These are phyloP conservation scores for Sciurus carolinensis DNA, from an alignment of 2,797 vertebrate species.

Conservation along the genomic window DNA sequence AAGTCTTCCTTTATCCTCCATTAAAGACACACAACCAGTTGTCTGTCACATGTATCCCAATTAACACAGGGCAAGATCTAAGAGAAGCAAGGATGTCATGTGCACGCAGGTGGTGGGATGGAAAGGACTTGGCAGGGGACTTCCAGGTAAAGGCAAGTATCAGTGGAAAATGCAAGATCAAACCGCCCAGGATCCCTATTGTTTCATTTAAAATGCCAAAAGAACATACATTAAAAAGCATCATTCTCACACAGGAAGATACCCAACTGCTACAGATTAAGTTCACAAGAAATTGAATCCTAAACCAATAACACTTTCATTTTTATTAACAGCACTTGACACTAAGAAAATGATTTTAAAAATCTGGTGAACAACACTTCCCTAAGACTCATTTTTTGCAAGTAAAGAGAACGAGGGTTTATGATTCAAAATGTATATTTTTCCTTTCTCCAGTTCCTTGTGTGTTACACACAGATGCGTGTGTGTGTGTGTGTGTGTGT, in stretches of 20 bases:
- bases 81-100: not conserved
- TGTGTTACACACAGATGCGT: not conserved
- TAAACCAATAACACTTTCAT: slow-evolving; percentile 21
- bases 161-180: slow-evolving; percentile 6
- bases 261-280: not conserved
- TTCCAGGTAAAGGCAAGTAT: not conserved
- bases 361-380: not conserved
- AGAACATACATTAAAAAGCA: slow-evolving; percentile 40
- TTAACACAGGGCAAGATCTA: not conserved
- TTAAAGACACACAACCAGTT: slow-evolving; percentile 6
- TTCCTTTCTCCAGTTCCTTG: not conserved
- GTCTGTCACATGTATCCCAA: not conserved
- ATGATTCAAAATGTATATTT: not conserved
- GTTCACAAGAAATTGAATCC: slow-evolving; percentile 33
- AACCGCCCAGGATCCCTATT: not conserved
- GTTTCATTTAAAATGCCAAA: slow-evolving; percentile 22
- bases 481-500: not conserved
- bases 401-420: not conserved
- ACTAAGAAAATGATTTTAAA: slow-evolving; percentile 1
- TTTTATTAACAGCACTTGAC: slow-evolving; percentile 57
- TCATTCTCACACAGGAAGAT: not conserved
- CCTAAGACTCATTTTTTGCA: not conserved
- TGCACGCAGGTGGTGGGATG: not conserved
- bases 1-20: slow-evolving; percentile 14
- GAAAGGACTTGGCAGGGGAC: not conserved